phyloP scores from a whole-genome alignment of 2,113 vertebrate genomes.

The Parotia lawesii region DNA sequence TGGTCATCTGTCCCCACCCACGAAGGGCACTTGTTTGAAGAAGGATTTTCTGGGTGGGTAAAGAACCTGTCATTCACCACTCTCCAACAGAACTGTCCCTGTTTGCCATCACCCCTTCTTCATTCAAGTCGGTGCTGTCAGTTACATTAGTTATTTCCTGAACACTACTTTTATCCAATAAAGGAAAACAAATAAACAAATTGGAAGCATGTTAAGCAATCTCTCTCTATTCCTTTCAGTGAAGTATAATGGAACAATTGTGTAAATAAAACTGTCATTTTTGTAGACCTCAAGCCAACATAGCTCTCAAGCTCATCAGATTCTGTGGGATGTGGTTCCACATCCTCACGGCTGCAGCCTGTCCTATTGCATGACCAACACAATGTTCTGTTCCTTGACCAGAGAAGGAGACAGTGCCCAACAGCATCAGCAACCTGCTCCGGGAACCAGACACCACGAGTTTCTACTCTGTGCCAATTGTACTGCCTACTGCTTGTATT shows the following conservation, averaged over 20 bases:
- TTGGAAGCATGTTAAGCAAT: constrained; percentile 9
- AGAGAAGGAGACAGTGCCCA: not conserved
- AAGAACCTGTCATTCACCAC: not conserved
- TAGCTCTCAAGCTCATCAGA: not conserved
- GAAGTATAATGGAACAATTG: constrained; percentile 1
- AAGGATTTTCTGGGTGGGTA: not conserved
- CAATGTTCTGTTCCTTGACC: not conserved
- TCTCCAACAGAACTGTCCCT: not conserved
- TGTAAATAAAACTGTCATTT: constrained; percentile 21
- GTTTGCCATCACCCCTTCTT: not conserved
- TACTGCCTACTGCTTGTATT: not conserved
- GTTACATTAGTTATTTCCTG: constrained; percentile 17
- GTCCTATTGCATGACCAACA: not conserved
- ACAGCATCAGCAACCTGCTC: not conserved
- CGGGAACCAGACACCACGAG: accelerated
- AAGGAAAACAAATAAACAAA: constrained; percentile 47
- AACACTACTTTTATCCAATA: constrained; percentile 11
- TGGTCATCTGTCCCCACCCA: not conserved
- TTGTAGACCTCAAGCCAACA: not conserved
- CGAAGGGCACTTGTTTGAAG: not conserved
- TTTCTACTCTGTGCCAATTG: not conserved
- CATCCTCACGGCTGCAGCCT: not conserved
- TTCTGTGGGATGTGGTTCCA: not conserved
- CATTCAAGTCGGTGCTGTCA: not conserved
- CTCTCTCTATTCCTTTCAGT: not conserved